Evolutionary conservation across 2,113 vertebrate genomes (phyloP), one percentile per base, ranked within the genome.

Genomic region (Cheilinus undulatus): DNA sequence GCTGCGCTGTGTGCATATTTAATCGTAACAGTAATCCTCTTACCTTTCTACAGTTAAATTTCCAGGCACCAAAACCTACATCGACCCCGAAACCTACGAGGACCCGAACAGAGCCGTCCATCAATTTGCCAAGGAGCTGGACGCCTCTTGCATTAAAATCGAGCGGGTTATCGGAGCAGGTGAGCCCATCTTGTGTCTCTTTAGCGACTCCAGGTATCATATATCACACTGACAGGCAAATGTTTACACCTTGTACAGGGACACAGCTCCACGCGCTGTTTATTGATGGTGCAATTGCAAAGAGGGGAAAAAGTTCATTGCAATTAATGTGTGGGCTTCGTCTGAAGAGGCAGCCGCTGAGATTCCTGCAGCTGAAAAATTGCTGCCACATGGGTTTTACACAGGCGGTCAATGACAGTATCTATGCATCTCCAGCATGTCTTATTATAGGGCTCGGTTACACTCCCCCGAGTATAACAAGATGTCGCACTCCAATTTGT

Each of bases 41-140:
- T 96, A 96, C 95, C 94, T 95, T 95, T 96, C 95, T 96, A 96
- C 96, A 99, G 97, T 99, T 95, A 99, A 98, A 98, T 98, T 99
- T 96, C 98, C 98, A 97, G 98, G 98, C 96, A 97, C 96, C 95
- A 99, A 99, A 96, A 99, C 97, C 89, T 99, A 99, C 96, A 97
- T 99, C 92, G 97, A 99, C 95, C 98, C 98, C 74, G 97, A 99
- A 95, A 99, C 97, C 90, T 99, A 99, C 71, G 97, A 99, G 89
- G 98, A 99, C 92, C 97, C 98, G 54, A 99, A 97, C 96, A 95
- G 97, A 94, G 97, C 98, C 92, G 96, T 99, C 95, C 97, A 99
- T 96, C 98, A 99, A 91, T 99, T 99, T 91, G 96, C 98, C 95
- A 99, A 99, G 95, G 98, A 99, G 94, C 95, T 99, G 93, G 98